Conservation (phyloP, 2,113 vertebrate species). For the Henicopernis longicauda region DNA sequence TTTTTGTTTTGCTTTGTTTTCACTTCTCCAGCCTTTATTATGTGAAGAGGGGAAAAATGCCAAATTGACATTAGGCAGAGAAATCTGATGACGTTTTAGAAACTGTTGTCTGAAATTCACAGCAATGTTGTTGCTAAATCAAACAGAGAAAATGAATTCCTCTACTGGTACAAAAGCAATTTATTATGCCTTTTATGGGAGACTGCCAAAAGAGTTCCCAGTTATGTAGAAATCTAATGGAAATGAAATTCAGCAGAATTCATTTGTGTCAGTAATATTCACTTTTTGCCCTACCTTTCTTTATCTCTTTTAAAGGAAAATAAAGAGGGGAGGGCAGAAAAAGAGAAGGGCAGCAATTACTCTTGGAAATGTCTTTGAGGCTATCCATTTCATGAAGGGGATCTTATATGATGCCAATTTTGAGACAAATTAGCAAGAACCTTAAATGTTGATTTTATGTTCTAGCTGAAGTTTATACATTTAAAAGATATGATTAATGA, state of each 20-base stretch:
- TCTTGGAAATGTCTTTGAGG: conserved; percentile 16
- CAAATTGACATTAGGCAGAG: conserved; percentile 69
- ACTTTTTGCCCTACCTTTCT: conserved; percentile 33
- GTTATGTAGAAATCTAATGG: conserved; percentile 65
- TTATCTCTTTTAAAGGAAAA: conserved; percentile 31
- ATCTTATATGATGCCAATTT: conserved; percentile 28
- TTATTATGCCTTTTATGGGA: conserved; percentile 69
- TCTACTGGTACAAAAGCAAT: conserved; percentile 72
- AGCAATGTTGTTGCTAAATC: conserved; percentile 71
- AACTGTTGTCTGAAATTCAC: conserved; percentile 66
- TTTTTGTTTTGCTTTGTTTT: conserved; percentile 23
- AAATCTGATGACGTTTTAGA: conserved; percentile 64
- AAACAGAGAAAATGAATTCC: conserved; percentile 71
- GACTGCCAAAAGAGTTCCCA: conserved; percentile 66
- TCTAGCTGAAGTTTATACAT: conserved; percentile 47
- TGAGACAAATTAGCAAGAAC: conserved; percentile 30
- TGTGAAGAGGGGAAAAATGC: conserved; percentile 8
- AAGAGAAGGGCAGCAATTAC: conserved; percentile 18
- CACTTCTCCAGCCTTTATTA: not conserved
- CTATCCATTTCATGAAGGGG: not conserved
- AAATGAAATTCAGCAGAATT: conserved; percentile 60
- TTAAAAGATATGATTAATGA: conserved; percentile 22
- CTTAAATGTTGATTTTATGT: conserved; percentile 26
- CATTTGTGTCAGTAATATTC: conserved; percentile 10
- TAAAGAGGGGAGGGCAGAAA: not conserved